A percentile compares a stretch with the other conserved stretches of the same genome.
Evolutionary conservation across 2,113 vertebrate genomes (phyloP).

Genomic region (Apeltes quadracus): DNA sequence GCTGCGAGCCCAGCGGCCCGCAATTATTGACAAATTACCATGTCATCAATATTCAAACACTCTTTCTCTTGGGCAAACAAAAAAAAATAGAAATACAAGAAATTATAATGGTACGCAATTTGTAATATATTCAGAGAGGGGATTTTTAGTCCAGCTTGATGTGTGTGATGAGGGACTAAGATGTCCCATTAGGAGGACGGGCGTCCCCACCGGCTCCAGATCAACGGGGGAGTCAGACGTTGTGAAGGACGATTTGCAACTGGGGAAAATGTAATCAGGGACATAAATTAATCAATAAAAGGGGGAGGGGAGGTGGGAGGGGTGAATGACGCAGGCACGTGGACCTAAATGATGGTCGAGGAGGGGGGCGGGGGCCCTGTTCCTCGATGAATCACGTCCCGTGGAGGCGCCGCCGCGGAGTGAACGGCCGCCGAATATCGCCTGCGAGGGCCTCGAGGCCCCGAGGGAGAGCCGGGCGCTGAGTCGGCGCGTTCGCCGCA

Average conservation of each 20-base stretch:
- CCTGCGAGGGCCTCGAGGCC: constrained; percentile 47
- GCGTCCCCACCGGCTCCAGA: constrained; percentile 60
- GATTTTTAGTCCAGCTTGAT: constrained; percentile 28
- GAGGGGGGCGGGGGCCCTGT: too few relatives aligned
- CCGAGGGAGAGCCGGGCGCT: constrained; percentile 41
- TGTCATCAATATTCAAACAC: constrained; percentile 72
- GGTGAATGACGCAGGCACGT: constrained; percentile 65
- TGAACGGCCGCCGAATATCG: constrained; percentile 28
- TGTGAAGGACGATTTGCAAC: constrained; percentile 77
- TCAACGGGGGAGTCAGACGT: constrained; percentile 67
- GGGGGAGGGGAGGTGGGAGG: constrained; percentile 44
- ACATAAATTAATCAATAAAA: constrained; percentile 81
- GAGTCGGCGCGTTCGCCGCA: constrained; percentile 49
- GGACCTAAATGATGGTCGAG: constrained; percentile 65
- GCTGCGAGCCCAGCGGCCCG: constrained; percentile 49
- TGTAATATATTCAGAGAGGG: constrained; percentile 60
- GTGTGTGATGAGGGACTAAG: constrained; percentile 46
- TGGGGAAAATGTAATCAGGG: constrained; percentile 77
- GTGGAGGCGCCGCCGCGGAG: too few relatives aligned
- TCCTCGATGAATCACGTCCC: constrained; percentile 80
- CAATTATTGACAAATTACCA: constrained; percentile 72
- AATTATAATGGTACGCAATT: constrained; percentile 59
- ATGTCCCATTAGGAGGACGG: constrained; percentile 58
- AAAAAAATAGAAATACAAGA: constrained; percentile 24
- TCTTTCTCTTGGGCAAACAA: constrained; percentile 35